Evolutionary conservation across 2,113 vertebrate genomes (phyloP), one percentile per base, ranked within the genome.

Genomic region (Hystrix cristata): DNA sequence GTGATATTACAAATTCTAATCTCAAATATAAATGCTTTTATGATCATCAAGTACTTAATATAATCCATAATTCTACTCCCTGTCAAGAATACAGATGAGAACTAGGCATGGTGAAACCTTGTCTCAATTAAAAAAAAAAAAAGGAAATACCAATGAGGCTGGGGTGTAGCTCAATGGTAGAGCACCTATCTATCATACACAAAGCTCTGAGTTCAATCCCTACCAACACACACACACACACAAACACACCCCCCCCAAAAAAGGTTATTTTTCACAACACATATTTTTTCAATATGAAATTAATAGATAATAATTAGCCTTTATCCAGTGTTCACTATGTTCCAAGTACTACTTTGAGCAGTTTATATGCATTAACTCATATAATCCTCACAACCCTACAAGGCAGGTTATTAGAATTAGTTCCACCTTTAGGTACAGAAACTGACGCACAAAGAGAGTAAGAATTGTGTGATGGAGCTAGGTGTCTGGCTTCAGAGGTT

Each of bases 261-360:
- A 53, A 25, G 29, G 34, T 43, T 15, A 57, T 86, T 87, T 96
- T 93, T 94, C 51, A 87, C 25, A 71, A 55, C n/a, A 60, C 21
- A 34, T 34, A 90, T 65, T 90, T 84, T 80, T n/a, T 95, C 76
- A 95, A 43, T 34, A 91, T 78, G 29, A 93, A 95, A 92, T 19
- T 64, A 84, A 91, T 71, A 46, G 13, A 27, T 21, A 72, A 79
- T 48, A 84, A 34, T 72, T 71, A 62, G 91, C 23, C 53, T 84
- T 74, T 71, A 67, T 25, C 4, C 18, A 94, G 34, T 46, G 90
- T 18, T 72, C 83, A 59, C 31, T 76, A 65, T 55, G 67, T 60
- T 88, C 34, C 89, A 87, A 25, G 53, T 43, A 83, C 21, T 90
- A 48, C 53, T 92, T 53, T 82, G 86, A 96, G 43, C 19, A 90